Conservation (phyloP, 1,140 invertebrate genomes). For the Polypedilum vanderplanki region DNA sequence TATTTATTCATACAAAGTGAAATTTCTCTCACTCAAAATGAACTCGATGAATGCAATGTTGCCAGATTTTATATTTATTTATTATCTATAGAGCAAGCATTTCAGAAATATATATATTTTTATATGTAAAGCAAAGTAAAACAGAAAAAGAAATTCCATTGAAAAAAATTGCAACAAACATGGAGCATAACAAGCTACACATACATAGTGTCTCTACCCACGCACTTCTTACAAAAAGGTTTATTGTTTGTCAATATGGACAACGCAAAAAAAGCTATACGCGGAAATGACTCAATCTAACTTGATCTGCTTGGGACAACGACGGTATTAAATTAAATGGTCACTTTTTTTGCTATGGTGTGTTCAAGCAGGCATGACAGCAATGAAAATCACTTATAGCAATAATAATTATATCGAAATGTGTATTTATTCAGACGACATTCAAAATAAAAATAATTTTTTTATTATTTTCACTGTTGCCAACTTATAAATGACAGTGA, state of each 20-base stretch:
- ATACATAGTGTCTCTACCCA: neutral
- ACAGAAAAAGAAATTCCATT: neutral
- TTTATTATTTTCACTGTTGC: too few relatives aligned
- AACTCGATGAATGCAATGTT: neutral
- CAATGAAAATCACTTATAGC: neutral
- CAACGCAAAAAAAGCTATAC: too few relatives aligned
- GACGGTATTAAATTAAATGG: neutral
- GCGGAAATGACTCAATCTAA: neutral
- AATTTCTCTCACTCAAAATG: neutral
- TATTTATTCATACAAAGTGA: neutral
- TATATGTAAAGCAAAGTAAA: neutral
- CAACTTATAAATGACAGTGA: too few relatives aligned
- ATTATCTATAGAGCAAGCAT: neutral
- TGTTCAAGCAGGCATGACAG: neutral
- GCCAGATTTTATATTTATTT: neutral
- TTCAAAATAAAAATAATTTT: too few relatives aligned
- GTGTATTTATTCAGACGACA: too few relatives aligned
- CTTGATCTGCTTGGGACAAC: neutral
- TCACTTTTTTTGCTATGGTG: neutral
- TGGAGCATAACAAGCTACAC: neutral
- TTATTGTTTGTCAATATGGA: neutral
- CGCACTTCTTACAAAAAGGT: neutral
- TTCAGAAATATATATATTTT: neutral
- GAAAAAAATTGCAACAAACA: slow-evolving; percentile 1
- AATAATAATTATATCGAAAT: neutral